Evolutionary conservation across 2,888 invertebrate genomes (phyloP).

Genomic region (Plutella xylostella): DNA sequence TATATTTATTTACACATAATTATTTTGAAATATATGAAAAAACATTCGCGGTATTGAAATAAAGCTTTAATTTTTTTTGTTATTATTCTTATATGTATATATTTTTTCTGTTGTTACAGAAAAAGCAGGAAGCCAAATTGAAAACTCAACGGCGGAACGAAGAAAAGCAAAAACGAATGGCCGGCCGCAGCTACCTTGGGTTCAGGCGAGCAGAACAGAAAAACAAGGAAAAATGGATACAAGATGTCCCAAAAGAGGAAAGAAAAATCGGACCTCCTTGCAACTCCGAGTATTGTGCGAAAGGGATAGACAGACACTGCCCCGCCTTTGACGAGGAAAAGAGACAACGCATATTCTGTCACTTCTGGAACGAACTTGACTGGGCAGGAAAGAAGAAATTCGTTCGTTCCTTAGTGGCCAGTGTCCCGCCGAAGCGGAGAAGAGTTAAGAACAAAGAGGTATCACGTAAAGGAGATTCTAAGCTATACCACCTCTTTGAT

Average conservation of each 20-base stretch:
- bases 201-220: slow-evolving; percentile 27
- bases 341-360: slow-evolving; percentile 29
- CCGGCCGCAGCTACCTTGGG: slow-evolving; percentile 42
- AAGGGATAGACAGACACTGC: slow-evolving; percentile 28
- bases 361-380: slow-evolving; percentile 42
- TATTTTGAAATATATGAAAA: neutral
- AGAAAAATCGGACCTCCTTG: slow-evolving; percentile 35
- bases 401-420: slow-evolving; percentile 31
- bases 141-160: slow-evolving; percentile 31
- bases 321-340: slow-evolving; percentile 23
- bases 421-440: slow-evolving; percentile 33
- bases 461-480: slow-evolving; percentile 40
- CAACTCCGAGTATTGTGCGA: slow-evolving; percentile 29
- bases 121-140: slow-evolving; percentile 23
- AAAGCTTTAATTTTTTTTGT: neutral
- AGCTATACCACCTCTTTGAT: slow-evolving; percentile 29
- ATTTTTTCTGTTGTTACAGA: slow-evolving; percentile 22
- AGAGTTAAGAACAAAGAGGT: slow-evolving; percentile 27
- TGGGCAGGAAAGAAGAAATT: slow-evolving; percentile 38
- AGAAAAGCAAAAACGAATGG: slow-evolving; percentile 42
- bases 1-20: slow-evolving; percentile 1
- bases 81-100: neutral
- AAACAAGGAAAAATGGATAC: slow-evolving; percentile 29
- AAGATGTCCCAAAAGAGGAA: slow-evolving; percentile 40
- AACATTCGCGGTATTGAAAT: slow-evolving; percentile 39